Conservation (phyloP, 2,888 invertebrate species). For the Napeogenes inachia region DNA sequence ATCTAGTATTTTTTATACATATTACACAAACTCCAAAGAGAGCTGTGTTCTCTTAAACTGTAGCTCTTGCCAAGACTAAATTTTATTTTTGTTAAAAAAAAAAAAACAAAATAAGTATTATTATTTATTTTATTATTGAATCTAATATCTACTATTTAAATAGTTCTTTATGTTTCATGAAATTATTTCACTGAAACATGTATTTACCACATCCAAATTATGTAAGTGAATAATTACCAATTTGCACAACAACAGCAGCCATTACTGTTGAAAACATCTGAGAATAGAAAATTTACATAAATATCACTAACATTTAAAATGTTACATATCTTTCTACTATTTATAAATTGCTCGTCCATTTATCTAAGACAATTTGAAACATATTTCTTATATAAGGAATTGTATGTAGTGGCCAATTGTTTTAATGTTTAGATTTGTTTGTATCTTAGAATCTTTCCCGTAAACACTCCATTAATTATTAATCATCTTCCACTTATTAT, state of each 20-base stretch:
- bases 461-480: conserved; percentile 10
- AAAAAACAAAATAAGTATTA: not conserved
- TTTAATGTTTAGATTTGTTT: conserved; percentile 37
- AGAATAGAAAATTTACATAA: conserved; percentile 3
- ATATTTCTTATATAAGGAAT: conserved; percentile 35
- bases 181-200: not conserved
- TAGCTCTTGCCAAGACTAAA: not conserved
- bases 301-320: conserved; percentile 11
- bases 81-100: not conserved
- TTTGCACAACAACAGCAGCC: conserved; percentile 4
- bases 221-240: not conserved
- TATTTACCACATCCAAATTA: not conserved
- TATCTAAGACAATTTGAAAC: conserved; percentile 28
- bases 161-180: not conserved
- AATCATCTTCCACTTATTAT: conserved; percentile 16
- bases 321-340: conserved; percentile 17
- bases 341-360: conserved; percentile 10
- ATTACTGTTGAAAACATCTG: not conserved
- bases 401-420: conserved; percentile 45
- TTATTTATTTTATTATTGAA: conserved; percentile 2
- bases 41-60: not conserved
- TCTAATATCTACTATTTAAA: not conserved
- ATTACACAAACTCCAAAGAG: not conserved
- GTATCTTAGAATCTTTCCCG: conserved; percentile 31
- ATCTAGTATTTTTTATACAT: no score